Conservation (phyloP, 2,797 vertebrate genomes). For the Malacoraja senta region DNA sequence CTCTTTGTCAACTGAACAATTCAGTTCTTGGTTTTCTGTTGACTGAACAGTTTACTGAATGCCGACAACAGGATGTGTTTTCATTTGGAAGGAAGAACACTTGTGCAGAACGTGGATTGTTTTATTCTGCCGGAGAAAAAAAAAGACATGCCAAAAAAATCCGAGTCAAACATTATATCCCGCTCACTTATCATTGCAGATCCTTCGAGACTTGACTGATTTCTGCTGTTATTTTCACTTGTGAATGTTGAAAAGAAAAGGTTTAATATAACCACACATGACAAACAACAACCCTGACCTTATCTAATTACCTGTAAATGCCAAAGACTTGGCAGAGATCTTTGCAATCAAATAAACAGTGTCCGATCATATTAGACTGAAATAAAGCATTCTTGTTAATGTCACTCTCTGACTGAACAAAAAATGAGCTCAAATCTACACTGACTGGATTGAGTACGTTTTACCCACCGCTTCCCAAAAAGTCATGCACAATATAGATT, state of each 20-base stretch:
- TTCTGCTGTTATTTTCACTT: not conserved
- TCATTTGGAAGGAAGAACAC: not conserved
- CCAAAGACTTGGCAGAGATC: not conserved
- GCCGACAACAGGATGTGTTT: not conserved
- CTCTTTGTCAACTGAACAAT: not conserved
- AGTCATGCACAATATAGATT: not conserved
- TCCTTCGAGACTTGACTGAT: not conserved
- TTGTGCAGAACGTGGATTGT: not conserved
- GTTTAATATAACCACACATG: not conserved
- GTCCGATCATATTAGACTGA: not conserved
- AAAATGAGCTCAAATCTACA: not conserved
- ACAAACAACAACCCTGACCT: not conserved
- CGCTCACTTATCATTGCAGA: not conserved
- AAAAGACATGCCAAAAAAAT: not conserved
- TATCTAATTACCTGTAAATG: not conserved
- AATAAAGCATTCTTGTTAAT: not conserved
- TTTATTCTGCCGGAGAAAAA: not conserved
- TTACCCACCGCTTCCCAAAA: not conserved
- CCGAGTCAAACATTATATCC: not conserved
- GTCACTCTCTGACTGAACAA: not conserved
- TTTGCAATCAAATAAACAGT: constrained; percentile 11
- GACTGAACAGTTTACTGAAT: no score
- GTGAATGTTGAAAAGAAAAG: not conserved
- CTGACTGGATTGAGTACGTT: not conserved
- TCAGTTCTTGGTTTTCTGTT: not conserved